Percentiles rank a stretch among this genome's conserved stretches.
Evolutionary conservation across 2,797 vertebrate species (phyloP).

Genomic region (Propithecus perrieri): DNA sequence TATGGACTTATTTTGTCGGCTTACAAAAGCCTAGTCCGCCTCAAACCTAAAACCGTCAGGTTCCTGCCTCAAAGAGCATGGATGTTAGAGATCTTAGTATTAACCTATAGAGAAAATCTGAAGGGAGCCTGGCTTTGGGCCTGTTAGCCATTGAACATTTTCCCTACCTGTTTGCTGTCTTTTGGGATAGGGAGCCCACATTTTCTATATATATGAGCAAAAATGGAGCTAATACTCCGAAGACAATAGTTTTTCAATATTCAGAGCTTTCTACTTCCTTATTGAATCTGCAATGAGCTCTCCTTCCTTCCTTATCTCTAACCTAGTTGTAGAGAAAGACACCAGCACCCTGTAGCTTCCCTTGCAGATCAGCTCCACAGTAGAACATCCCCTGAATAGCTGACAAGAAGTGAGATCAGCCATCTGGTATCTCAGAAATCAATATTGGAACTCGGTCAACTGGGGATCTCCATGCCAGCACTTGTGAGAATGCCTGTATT

Average conservation of each 20-base stretch:
- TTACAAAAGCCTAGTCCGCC: constrained; percentile 19
- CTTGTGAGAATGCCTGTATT: neutral
- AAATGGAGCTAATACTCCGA: neutral
- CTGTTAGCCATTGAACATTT: neutral
- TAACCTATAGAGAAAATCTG: neutral
- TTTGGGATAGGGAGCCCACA: neutral
- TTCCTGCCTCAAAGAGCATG: neutral
- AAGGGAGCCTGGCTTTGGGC: neutral
- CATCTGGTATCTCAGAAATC: neutral
- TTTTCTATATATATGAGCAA: neutral
- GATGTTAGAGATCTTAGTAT: neutral
- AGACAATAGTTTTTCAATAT: neutral
- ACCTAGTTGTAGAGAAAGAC: neutral
- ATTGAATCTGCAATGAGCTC: neutral
- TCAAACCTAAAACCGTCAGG: neutral
- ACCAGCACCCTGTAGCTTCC: neutral
- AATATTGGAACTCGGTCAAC: neutral
- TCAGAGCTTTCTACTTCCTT: neutral
- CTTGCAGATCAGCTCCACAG: neutral
- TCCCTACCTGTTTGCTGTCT: neutral
- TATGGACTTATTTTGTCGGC: neutral
- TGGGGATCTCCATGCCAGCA: neutral
- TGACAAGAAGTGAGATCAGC: neutral
- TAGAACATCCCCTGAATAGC: neutral
- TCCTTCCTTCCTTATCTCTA: neutral